A percentile compares a stretch with the other conserved stretches of the same genome.
These are phyloP conservation scores for Andrena bicolor DNA, from an alignment of 2,888 invertebrate species.

Conservation along the genomic window DNA sequence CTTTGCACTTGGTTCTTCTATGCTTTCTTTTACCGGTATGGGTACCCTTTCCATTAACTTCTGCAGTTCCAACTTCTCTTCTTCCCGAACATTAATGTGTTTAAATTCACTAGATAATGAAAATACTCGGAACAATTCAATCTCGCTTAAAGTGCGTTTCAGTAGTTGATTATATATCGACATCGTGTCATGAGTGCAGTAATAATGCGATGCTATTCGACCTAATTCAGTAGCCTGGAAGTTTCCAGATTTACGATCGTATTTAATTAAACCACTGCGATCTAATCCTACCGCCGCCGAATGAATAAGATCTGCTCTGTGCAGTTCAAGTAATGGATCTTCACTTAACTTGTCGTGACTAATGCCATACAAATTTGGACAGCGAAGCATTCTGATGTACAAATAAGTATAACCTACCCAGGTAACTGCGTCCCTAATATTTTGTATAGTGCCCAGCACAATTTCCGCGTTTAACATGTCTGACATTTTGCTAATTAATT, in stretches of 20 bases:
- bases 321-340: slow-evolving; percentile 94
- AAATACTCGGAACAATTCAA: slow-evolving; percentile 99
- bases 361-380: slow-evolving; percentile 96
- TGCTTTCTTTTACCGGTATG: slow-evolving; percentile 99
- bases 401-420: slow-evolving; percentile 99
- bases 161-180: slow-evolving; percentile 97
- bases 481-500: slow-evolving; percentile 95
- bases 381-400: slow-evolving; percentile 97
- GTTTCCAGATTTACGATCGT: slow-evolving; percentile 96
- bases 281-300: slow-evolving; percentile 97
- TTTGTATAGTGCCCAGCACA: slow-evolving; percentile 97
- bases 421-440: slow-evolving; percentile 94
- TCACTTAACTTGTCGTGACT: slow-evolving; percentile 90
- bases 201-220: slow-evolving; percentile 99
- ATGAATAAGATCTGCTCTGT: slow-evolving; percentile 97
- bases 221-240: slow-evolving; percentile 97
- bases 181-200: slow-evolving; percentile 99
- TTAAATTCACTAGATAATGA: slow-evolving; percentile 98
- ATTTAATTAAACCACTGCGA: slow-evolving; percentile 97
- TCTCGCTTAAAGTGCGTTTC: slow-evolving; percentile 98
- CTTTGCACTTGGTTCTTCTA: slow-evolving; percentile 99
- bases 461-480: slow-evolving; percentile 99
- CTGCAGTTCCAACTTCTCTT: slow-evolving; percentile 98
- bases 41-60: slow-evolving; percentile 97
- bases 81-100: slow-evolving; percentile 96